A percentile compares a stretch with the other conserved stretches of the same genome.
Evolutionary conservation across 2,797 vertebrate species (phyloP).

Genomic region (Cheirogaleus major): DNA sequence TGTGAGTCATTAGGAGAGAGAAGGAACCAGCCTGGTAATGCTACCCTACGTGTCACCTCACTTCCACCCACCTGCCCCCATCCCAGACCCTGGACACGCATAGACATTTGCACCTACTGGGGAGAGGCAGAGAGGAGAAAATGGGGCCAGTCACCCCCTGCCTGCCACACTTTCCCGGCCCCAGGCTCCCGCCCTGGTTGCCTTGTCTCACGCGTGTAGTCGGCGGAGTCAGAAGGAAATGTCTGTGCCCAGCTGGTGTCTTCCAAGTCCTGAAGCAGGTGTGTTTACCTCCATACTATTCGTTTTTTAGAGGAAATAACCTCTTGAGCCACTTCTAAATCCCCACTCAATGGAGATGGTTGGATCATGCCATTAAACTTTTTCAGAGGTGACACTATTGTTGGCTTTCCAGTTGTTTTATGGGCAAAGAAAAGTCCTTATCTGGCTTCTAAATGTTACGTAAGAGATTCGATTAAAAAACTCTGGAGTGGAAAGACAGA

Average conservation of each 20-base stretch:
- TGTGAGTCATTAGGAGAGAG: neutral
- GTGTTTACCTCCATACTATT: neutral
- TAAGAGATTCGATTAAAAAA: neutral
- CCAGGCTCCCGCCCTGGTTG: accelerated
- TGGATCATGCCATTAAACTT: neutral
- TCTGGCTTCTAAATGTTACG: neutral
- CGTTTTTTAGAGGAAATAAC: neutral
- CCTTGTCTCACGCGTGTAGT: neutral
- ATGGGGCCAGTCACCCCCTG: accelerated
- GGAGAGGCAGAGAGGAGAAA: neutral
- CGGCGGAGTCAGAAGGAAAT: neutral
- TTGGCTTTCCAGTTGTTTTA: neutral
- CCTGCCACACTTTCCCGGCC: accelerated
- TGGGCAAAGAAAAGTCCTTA: neutral
- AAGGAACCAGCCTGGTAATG: neutral
- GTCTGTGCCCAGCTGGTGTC: accelerated
- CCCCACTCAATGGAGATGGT: neutral
- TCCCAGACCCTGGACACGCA: accelerated
- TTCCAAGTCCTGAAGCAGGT: neutral
- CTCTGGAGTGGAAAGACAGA: neutral
- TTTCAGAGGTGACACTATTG: neutral
- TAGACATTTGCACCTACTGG: neutral
- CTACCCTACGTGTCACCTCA: neutral
- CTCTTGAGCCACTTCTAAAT: neutral
- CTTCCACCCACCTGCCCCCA: neutral